Base-by-base conservation (phyloP, 2,888 invertebrate species). In the Macrosoma leucophasiata region DNA sequence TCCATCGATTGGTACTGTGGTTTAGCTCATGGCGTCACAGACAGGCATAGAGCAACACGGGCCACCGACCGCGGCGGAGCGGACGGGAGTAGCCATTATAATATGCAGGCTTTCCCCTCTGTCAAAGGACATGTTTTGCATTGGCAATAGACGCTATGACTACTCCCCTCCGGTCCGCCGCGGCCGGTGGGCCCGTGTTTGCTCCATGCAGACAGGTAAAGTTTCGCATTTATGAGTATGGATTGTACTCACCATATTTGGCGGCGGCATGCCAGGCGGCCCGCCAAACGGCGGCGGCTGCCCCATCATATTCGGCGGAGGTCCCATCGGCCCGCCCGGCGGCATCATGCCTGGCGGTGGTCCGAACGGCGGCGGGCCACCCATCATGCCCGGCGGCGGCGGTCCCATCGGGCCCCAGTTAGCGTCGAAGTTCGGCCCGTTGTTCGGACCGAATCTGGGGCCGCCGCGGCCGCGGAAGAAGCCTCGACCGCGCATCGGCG, bases 371-470 rank as follows among this genome's bases (percentile, higher is more conserved):
- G 79, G 79, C 1, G 79, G 78, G 0, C 79, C 79, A 0, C 76
- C 77, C 75, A 78, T 74, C 78, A 79, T 79, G 0, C 76, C 88
- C 14, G 89, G 79, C 12, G 87, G 87, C 0, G 86, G 86, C 20
- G 86, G 86, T 0, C 87, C 87, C 74, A 85, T 86, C 13, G 89
- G 89, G 8, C 89, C 90, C 91, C 91, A 92, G 63, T 90, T 91
- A 9, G 89, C 90, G 54, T 82, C 82, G 26, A 67, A 81, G 43
- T 70, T 76, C 0, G 86, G 87, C 3, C 86, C 82, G 51, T 84
- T 69, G 43, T 85, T 78, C 0, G 78, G 82, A 0, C 85, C 86
- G 39, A 85, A 82, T 34, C 78, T 62, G 0, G 81, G 79, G 0
- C 72, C 86, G 1, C 86, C 86, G 1, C 86, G 68, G 11, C 84